Evolutionary conservation across 2,888 invertebrate species (phyloP).

Genomic region (Ormyrus pomaceus): DNA sequence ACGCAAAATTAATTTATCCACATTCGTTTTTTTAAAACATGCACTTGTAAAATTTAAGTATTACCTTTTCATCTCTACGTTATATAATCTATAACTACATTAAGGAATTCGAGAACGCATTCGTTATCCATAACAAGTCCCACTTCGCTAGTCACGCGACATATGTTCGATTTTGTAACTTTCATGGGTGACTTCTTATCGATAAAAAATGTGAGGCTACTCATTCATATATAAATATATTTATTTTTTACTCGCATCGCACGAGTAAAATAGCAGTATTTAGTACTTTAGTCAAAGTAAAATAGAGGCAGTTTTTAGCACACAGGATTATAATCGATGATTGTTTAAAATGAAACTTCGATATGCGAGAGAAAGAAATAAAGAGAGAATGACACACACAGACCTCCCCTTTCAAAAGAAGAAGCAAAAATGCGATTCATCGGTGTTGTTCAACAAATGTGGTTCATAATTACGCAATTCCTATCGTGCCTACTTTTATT

Average conservation of each 20-base stretch:
- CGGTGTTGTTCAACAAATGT: slow-evolving; percentile 49
- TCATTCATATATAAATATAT: slow-evolving; percentile 35
- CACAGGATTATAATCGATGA: slow-evolving; percentile 32
- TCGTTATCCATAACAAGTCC: slow-evolving; percentile 54
- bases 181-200: slow-evolving; percentile 46
- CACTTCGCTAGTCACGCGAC: slow-evolving; percentile 55
- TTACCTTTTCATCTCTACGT: slow-evolving; percentile 30
- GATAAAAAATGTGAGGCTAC: slow-evolving; percentile 52
- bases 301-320: slow-evolving; percentile 46
- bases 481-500: slow-evolving; percentile 70
- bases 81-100: slow-evolving; percentile 24
- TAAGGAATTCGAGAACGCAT: slow-evolving; percentile 48
- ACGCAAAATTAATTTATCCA: slow-evolving; percentile 35
- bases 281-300: slow-evolving; percentile 42
- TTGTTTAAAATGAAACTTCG: slow-evolving; percentile 28
- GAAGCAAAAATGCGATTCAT: slow-evolving; percentile 35
- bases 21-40: slow-evolving; percentile 6
- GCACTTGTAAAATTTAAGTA: slow-evolving; percentile 44
- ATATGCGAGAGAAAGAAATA: slow-evolving; percentile 15
- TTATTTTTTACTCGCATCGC: slow-evolving; percentile 49
- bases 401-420: slow-evolving; percentile 18
- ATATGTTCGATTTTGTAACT: slow-evolving; percentile 51
- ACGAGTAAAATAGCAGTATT: slow-evolving; percentile 51
- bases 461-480: slow-evolving; percentile 61
- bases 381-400: slow-evolving; percentile 17